Conservation (phyloP, 2,888 invertebrate species). For the Tanaodytes sp. region DNA sequence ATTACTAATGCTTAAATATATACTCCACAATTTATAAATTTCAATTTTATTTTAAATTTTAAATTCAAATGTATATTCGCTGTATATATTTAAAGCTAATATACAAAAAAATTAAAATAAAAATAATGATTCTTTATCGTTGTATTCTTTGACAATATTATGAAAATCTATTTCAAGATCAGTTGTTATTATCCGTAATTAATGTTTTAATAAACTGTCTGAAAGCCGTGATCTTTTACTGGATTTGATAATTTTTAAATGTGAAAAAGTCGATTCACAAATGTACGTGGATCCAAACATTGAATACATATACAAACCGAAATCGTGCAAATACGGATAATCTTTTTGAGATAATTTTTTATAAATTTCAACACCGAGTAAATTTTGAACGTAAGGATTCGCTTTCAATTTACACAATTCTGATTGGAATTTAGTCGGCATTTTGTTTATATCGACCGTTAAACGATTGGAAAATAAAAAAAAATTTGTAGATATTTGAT, state of each 20-base stretch:
- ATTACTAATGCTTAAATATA: no score
- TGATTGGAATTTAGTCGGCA: slow-evolving; percentile 8
- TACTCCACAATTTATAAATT: no score
- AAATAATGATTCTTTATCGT: no score
- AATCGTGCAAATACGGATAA: slow-evolving; percentile 6
- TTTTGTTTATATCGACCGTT: not conserved
- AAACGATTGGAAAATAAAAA: slow-evolving; percentile 2
- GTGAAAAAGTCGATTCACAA: slow-evolving; percentile 19
- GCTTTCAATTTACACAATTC: slow-evolving; percentile 9
- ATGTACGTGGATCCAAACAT: slow-evolving; percentile 18
- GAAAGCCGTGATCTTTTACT: not conserved
- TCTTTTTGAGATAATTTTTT: not conserved
- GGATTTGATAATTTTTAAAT: slow-evolving; percentile 12
- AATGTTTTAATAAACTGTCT: no score
- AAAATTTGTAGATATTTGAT: slow-evolving; percentile 4
- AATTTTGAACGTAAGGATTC: not conserved
- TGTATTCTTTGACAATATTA: no score
- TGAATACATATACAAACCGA: slow-evolving; percentile 16
- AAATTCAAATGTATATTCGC: no score
- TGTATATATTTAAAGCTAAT: no score
- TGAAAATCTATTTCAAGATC: no score
- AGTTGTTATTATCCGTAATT: no score
- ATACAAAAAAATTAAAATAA: no score
- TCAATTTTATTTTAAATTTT: no score
- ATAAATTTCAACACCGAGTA: slow-evolving; percentile 1